Evolutionary conservation across 2,888 invertebrate genomes (phyloP).

Genomic region (Strigamia crassipes): DNA sequence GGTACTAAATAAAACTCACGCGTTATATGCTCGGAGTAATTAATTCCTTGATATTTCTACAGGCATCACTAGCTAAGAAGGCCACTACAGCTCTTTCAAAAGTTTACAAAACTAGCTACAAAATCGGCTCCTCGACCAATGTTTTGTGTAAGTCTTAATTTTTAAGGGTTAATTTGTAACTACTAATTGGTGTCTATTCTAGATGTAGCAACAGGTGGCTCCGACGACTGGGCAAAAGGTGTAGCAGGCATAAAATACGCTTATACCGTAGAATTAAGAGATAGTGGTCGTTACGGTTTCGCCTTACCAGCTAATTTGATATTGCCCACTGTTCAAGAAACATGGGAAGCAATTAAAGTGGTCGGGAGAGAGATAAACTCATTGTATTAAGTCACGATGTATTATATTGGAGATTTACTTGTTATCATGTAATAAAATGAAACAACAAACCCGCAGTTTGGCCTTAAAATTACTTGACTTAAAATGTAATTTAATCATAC

Average conservation of each 20-base stretch:
- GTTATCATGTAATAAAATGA: neutral
- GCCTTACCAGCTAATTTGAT: slow-evolving; percentile 76
- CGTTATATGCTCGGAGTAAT: neutral
- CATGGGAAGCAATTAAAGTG: slow-evolving; percentile 75
- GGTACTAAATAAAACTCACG: slow-evolving; percentile 50
- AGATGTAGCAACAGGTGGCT: slow-evolving; percentile 67
- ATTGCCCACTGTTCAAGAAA: slow-evolving; percentile 74
- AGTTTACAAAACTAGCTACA: slow-evolving; percentile 69
- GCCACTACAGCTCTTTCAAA: slow-evolving; percentile 68
- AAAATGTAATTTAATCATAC: neutral
- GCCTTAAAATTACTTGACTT: neutral
- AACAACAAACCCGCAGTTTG: neutral
- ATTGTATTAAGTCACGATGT: neutral
- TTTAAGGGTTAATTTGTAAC: neutral
- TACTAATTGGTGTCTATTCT: neutral
- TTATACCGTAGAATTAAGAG: slow-evolving; percentile 76
- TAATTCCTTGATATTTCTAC: slow-evolving; percentile 47
- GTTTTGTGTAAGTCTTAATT: slow-evolving; percentile 55
- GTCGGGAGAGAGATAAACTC: slow-evolving; percentile 60
- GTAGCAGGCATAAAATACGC: slow-evolving; percentile 73
- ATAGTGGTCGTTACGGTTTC: slow-evolving; percentile 74
- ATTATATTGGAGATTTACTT: neutral
- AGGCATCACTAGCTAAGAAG: slow-evolving; percentile 65
- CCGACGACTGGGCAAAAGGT: slow-evolving; percentile 80
- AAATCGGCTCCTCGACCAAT: slow-evolving; percentile 63